Percentiles rank a stretch among this genome's conserved stretches.
These are phyloP conservation scores for Lethrus apterus DNA, from an alignment of 1,140 invertebrate species.

Conservation along the genomic window DNA sequence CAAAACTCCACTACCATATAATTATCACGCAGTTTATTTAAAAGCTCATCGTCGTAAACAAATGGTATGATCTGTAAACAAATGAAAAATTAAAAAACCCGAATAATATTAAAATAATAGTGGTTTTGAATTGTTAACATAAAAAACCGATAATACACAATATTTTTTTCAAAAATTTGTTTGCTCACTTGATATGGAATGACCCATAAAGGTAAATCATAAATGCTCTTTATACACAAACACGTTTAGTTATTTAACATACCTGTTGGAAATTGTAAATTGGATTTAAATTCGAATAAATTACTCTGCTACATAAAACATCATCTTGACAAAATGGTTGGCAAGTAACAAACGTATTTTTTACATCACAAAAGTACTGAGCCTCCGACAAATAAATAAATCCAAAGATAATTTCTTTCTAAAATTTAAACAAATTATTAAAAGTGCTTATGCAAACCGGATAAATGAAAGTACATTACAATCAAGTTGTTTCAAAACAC, in stretches of 20 bases:
- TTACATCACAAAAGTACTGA: constrained; percentile 38
- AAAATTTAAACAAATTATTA: too few relatives aligned
- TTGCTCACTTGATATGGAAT: too few relatives aligned
- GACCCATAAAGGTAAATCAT: too few relatives aligned
- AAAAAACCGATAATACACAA: too few relatives aligned
- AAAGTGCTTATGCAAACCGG: too few relatives aligned
- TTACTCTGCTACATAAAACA: constrained; percentile 41
- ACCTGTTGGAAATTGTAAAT: constrained; percentile 48
- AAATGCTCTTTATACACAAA: too few relatives aligned
- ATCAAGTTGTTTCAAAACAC: too few relatives aligned
- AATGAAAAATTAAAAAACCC: constrained; percentile 9
- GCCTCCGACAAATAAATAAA: constrained; percentile 47
- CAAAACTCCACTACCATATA: constrained; percentile 50
- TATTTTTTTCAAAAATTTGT: too few relatives aligned
- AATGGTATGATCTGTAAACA: constrained; percentile 37
- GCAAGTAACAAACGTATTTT: constrained; percentile 44
- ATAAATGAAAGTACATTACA: too few relatives aligned
- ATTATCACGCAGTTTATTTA: constrained; percentile 50
- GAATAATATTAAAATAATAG: too few relatives aligned
- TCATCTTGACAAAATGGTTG: constrained; percentile 47
- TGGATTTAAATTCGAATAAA: constrained; percentile 41
- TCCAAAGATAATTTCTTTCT: constrained; percentile 44
- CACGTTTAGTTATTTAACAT: too few relatives aligned
- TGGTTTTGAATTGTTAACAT: too few relatives aligned
- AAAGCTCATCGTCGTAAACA: constrained; percentile 46